These are phyloP conservation scores for Cheirogaleus major DNA, from an alignment of 2,797 vertebrate genomes.

Conservation along the genomic window DNA sequence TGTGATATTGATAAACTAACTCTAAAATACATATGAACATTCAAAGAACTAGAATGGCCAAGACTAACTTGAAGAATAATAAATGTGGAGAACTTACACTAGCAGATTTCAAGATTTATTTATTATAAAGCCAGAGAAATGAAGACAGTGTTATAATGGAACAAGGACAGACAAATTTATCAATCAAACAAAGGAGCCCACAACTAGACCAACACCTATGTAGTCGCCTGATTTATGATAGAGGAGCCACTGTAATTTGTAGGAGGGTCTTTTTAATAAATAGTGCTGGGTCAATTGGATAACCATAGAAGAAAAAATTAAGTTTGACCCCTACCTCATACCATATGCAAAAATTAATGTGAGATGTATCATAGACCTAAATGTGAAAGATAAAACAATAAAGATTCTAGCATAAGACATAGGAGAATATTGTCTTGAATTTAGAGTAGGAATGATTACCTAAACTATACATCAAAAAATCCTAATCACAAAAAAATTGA, in stretches of 20 bases:
- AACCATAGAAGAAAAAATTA: not conserved
- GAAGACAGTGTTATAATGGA: not conserved
- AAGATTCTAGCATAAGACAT: not conserved
- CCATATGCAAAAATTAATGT: not conserved
- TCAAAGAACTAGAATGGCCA: not conserved
- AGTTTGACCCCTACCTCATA: not conserved
- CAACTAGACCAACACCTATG: not conserved
- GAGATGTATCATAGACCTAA: not conserved
- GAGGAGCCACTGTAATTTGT: not conserved
- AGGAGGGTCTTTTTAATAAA: not conserved
- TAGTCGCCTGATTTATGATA: not conserved
- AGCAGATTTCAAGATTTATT: not conserved
- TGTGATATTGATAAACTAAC: not conserved
- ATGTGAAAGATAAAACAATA: not conserved
- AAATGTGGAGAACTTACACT: not conserved
- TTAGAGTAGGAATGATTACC: not conserved
- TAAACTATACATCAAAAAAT: not conserved
- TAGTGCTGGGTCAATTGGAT: not conserved
- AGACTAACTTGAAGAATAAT: not conserved
- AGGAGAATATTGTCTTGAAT: not conserved
- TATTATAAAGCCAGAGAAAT: not conserved
- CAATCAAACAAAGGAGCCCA: not conserved
- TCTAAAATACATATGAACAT: not conserved
- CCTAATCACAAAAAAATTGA: not conserved
- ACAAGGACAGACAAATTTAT: not conserved